These are phyloP conservation scores for Lemur catta DNA, from an alignment of 2,797 vertebrate species.

Conservation along the genomic window DNA sequence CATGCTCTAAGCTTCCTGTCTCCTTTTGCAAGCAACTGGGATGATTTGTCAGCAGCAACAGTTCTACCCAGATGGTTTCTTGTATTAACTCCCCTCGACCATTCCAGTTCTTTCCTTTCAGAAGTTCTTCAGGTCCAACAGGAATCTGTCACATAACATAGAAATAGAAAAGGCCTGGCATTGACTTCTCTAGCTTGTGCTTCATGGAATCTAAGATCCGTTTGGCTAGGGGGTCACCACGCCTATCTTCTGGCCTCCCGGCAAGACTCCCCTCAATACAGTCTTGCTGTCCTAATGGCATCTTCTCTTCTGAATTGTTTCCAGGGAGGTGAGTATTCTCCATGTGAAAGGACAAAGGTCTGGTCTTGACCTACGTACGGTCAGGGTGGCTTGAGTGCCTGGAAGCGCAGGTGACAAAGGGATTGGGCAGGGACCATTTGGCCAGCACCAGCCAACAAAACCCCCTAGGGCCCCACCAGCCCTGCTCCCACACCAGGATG, in stretches of 20 bases:
- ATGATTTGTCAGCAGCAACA: neutral
- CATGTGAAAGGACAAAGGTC: neutral
- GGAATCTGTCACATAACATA: neutral
- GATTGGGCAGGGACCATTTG: neutral
- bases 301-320: neutral
- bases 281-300: neutral
- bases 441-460: neutral
- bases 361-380: rapidly evolving
- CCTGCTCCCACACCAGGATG: rapidly evolving
- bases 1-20: neutral
- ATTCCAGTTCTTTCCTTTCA: neutral
- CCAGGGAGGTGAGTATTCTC: neutral
- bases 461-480: neutral
- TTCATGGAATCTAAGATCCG: neutral
- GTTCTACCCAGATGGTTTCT: neutral
- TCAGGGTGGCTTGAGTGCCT: neutral
- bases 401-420: neutral
- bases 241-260: neutral
- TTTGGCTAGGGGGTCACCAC: neutral
- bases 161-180: neutral
- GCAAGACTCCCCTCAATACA: rapidly evolving
- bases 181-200: neutral
- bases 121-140: neutral
- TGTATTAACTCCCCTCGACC: neutral
- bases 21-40: neutral